phyloP scores from a whole-genome alignment of 2,888 invertebrate species.

The Tenthredo scrophulariae region DNA sequence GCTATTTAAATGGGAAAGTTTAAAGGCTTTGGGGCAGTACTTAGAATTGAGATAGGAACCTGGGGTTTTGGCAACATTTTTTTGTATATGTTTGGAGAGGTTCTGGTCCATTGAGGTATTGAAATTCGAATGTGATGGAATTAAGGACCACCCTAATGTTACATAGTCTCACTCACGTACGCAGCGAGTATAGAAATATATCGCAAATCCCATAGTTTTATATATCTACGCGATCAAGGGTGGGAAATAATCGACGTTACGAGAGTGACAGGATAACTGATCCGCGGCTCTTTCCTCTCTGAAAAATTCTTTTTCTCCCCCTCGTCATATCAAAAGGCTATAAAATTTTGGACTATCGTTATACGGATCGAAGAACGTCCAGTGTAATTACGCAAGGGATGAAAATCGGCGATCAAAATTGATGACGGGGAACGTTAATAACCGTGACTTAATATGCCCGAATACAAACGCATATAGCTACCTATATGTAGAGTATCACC shows the following conservation, averaged over 20 bases:
- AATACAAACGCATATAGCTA: not conserved
- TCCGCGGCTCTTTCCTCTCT: not conserved
- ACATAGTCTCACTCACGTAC: not conserved
- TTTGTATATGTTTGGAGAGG: no score
- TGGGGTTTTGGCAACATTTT: no score
- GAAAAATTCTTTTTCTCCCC: not conserved
- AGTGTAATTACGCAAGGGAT: not conserved
- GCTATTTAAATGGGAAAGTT: no score
- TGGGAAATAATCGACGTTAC: conserved; percentile 21
- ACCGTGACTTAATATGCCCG: not conserved
- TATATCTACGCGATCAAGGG: not conserved
- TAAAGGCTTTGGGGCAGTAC: no score
- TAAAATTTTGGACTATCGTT: conserved; percentile 22
- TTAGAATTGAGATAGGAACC: no score
- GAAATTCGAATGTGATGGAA: no score
- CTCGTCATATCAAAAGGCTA: not conserved
- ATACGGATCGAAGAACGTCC: not conserved
- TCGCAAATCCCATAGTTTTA: conserved; percentile 1
- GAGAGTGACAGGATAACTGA: not conserved
- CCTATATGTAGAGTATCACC: not conserved
- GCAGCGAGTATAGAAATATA: conserved; percentile 4
- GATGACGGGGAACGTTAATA: not conserved
- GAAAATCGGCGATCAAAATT: not conserved
- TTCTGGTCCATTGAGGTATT: no score
- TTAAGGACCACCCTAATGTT: no score